phyloP scores from a whole-genome alignment of 2,797 vertebrate genomes.

The Enteromius anoplus region DNA sequence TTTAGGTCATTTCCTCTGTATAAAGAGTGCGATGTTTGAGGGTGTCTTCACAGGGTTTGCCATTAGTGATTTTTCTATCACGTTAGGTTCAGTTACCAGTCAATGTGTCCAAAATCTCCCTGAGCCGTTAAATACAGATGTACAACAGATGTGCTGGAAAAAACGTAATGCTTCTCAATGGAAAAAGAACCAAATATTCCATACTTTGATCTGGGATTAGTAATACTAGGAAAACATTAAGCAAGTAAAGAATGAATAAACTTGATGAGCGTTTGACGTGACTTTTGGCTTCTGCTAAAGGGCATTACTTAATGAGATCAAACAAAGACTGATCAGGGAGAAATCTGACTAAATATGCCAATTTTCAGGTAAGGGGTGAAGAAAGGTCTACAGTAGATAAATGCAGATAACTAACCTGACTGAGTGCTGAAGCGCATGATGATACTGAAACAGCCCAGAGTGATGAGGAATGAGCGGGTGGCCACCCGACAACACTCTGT shows the following conservation, averaged over 20 bases:
- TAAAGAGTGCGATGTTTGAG: neutral
- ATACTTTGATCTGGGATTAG: slow-evolving; percentile 24
- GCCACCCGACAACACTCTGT: slow-evolving; percentile 78
- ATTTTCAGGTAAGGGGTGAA: neutral
- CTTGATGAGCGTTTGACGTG: neutral
- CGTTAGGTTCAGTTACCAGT: slow-evolving; percentile 6
- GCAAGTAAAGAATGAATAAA: neutral
- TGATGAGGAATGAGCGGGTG: slow-evolving; percentile 79
- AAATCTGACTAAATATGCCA: neutral
- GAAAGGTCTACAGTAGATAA: neutral
- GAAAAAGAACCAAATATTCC: neutral
- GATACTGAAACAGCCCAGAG: slow-evolving; percentile 69
- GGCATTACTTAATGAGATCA: neutral
- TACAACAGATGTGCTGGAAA: slow-evolving; percentile 19
- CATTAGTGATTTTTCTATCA: slow-evolving; percentile 2
- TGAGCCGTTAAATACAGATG: slow-evolving; percentile 41
- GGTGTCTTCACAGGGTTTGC: neutral
- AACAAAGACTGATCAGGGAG: neutral
- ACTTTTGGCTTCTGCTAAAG: neutral
- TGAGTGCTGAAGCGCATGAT: slow-evolving; percentile 77
- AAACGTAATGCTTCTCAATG: neutral
- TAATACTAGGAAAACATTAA: slow-evolving; percentile 4
- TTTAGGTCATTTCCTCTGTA: neutral
- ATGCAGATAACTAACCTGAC: slow-evolving; percentile 69
- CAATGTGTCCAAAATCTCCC: slow-evolving; percentile 17